Conservation (phyloP, 2,888 invertebrate genomes). For the Mycogona germanica region DNA sequence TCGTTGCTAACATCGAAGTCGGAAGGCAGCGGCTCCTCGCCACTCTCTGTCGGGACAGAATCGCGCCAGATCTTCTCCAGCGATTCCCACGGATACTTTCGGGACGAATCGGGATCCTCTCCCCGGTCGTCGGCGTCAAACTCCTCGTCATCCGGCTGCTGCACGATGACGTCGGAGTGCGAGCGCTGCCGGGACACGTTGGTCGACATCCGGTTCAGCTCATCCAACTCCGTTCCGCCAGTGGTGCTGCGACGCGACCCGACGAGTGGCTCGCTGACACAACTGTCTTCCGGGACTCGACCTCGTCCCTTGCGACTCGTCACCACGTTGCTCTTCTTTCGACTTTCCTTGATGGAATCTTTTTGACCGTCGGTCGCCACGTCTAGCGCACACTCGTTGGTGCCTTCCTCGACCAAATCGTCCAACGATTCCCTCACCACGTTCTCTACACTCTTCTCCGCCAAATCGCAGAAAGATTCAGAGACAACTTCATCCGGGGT, state of each 20-base stretch:
- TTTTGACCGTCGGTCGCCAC: no score
- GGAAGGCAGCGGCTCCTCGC: constrained; percentile 1
- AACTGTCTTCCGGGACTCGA: no score
- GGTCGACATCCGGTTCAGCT: neutral
- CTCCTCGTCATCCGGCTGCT: neutral
- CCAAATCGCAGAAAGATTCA: no score
- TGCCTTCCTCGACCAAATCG: no score
- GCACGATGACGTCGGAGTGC: neutral
- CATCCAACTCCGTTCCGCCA: neutral
- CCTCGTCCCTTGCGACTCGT: no score
- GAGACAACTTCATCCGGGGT: no score
- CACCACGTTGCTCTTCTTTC: no score
- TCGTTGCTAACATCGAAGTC: neutral
- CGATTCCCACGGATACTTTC: neutral
- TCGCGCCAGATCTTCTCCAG: constrained; percentile 5
- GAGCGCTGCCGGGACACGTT: neutral
- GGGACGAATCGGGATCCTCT: neutral
- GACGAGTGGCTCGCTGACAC: no score
- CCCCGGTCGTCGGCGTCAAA: neutral
- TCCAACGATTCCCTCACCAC: no score
- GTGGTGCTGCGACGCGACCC: neutral
- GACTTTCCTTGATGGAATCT: no score
- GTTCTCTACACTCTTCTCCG: no score
- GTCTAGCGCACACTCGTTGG: no score
- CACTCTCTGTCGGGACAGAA: neutral